Evolutionary conservation across 2,888 invertebrate genomes (phyloP).

Genomic region (Agonopterix subpropinquella): DNA sequence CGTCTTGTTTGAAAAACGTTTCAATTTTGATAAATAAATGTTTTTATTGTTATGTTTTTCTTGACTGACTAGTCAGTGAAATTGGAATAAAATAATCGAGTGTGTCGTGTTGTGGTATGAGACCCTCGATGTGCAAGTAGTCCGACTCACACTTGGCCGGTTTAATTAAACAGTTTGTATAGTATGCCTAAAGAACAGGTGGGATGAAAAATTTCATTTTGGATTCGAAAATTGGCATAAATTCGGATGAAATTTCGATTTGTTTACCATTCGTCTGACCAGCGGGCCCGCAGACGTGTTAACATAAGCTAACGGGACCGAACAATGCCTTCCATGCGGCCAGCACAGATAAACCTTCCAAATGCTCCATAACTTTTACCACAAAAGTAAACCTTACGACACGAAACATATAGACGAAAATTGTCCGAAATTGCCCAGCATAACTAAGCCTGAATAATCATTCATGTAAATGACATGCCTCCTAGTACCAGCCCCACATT

Average conservation of each 20-base stretch:
- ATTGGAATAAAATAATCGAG: too few relatives aligned
- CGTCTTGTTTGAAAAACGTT: too few relatives aligned
- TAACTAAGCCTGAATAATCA: constrained; percentile 49
- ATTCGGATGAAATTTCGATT: neutral
- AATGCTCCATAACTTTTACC: constrained; percentile 20
- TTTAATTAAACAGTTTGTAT: too few relatives aligned
- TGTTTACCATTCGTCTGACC: constrained; percentile 8
- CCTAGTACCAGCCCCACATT: constrained; percentile 40
- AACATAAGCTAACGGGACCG: constrained; percentile 43
- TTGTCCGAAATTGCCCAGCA: constrained; percentile 17
- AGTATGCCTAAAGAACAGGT: too few relatives aligned
- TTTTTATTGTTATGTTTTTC: too few relatives aligned
- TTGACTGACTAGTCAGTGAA: too few relatives aligned
- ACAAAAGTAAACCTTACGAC: neutral
- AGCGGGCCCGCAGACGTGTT: constrained; percentile 28
- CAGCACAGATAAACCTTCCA: constrained; percentile 50
- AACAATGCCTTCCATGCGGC: constrained; percentile 51
- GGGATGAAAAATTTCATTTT: too few relatives aligned
- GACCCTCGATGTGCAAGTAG: too few relatives aligned
- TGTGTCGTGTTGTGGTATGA: too few relatives aligned
- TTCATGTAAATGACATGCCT: constrained; percentile 65
- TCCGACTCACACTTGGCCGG: too few relatives aligned
- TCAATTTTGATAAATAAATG: too few relatives aligned
- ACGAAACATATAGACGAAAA: constrained; percentile 24
- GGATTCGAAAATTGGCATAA: neutral